Evolutionary conservation across 1,140 invertebrate genomes (phyloP).

Genomic region (Thaumetopoea pityocampa): DNA sequence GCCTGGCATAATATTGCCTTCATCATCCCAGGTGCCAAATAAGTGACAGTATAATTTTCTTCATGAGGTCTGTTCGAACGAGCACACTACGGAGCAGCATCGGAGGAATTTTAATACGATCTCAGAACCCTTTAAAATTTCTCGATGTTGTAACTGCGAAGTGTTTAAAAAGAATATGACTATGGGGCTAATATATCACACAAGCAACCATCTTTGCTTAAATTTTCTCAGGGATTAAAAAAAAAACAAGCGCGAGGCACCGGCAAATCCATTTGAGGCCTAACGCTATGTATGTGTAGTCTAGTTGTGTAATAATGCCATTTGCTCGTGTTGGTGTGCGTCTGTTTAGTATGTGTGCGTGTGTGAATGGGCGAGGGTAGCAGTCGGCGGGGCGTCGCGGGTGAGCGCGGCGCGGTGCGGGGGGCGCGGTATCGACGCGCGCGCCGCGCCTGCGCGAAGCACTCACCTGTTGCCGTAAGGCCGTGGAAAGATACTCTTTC

Average conservation of each 20-base stretch:
- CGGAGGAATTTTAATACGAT: no score
- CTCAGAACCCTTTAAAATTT: no score
- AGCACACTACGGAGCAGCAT: no score
- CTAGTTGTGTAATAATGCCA: constrained; percentile 8
- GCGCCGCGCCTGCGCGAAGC: constrained; percentile 54
- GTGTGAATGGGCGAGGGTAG: constrained; percentile 52
- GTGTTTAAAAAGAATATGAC: no score
- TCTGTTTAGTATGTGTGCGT: constrained; percentile 38
- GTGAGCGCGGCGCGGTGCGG: constrained; percentile 23
- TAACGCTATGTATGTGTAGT: constrained; percentile 7
- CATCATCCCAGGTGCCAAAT: no score
- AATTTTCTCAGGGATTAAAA: neutral
- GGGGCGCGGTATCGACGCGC: constrained; percentile 63
- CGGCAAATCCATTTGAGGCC: no score
- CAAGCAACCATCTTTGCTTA: no score
- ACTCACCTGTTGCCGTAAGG: constrained; percentile 67
- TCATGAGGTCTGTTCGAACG: no score
- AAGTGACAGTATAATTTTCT: no score
- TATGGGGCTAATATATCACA: no score
- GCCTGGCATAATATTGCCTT: no score
- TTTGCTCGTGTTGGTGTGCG: constrained; percentile 13
- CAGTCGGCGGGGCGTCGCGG: constrained; percentile 6
- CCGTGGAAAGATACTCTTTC: constrained; percentile 69
- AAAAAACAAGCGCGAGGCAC: constrained; percentile 1
- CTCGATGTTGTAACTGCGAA: no score